Percentiles rank a stretch among this genome's conserved stretches.
Conservation (phyloP, 2,888 invertebrate genomes). For the Meganola albula region DNA sequence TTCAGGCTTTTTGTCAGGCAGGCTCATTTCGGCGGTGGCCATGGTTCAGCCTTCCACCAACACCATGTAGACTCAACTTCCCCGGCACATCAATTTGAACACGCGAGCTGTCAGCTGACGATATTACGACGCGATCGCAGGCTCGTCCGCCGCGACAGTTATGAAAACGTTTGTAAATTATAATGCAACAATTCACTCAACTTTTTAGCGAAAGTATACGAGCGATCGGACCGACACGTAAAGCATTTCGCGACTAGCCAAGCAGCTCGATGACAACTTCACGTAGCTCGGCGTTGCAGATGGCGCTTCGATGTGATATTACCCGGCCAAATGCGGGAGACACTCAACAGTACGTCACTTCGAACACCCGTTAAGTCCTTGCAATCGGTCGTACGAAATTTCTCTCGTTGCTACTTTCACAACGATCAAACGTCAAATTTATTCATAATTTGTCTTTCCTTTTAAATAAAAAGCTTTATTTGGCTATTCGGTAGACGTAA, state of each 20-base stretch:
- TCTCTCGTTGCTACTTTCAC: conserved; percentile 55
- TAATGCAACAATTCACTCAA: conserved; percentile 40
- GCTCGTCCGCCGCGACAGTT: conserved; percentile 16
- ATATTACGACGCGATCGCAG: conserved; percentile 5
- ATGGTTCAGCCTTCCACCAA: conserved; percentile 64
- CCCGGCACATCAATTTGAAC: conserved; percentile 9
- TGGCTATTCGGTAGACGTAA: conserved; percentile 27
- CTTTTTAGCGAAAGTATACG: conserved; percentile 66
- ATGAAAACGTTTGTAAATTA: conserved; percentile 30
- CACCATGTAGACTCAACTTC: conserved; percentile 55
- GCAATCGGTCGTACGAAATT: conserved; percentile 37
- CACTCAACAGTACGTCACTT: conserved; percentile 31
- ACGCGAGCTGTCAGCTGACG: not conserved
- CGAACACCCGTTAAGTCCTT: conserved; percentile 8
- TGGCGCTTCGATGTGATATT: conserved; percentile 50
- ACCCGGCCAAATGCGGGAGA: conserved; percentile 35
- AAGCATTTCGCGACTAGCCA: conserved; percentile 58
- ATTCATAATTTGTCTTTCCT: conserved; percentile 39
- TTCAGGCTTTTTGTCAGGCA: conserved; percentile 81
- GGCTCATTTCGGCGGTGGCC: conserved; percentile 77
- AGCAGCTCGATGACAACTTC: conserved; percentile 53
- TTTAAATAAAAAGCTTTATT: conserved; percentile 29
- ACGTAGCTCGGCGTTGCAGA: conserved; percentile 45
- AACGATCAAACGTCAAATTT: conserved; percentile 56
- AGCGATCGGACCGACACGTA: conserved; percentile 64